Percentiles rank a stretch among this genome's conserved stretches.
Evolutionary conservation across 2,797 vertebrate genomes (phyloP).

Genomic region (Peromyscus aztecus): DNA sequence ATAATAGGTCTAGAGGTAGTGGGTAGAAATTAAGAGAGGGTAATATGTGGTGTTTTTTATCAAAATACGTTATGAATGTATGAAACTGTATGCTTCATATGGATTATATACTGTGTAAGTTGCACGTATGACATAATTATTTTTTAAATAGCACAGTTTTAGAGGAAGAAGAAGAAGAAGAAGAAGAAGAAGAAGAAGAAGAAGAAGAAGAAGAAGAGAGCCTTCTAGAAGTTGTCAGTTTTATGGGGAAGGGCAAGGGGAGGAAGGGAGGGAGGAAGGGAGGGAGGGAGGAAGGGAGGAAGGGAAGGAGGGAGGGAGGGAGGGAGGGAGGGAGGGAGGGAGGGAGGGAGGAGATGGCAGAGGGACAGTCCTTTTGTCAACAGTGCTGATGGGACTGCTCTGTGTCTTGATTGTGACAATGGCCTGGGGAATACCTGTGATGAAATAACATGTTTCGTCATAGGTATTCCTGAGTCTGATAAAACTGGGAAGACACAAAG

Average conservation of each 20-base stretch:
- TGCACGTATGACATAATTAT: neutral
- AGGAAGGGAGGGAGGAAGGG: too few species aligned
- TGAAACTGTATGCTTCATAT: neutral
- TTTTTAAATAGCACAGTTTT: constrained; percentile 31
- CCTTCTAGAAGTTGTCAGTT: neutral
- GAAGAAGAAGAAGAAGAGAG: neutral
- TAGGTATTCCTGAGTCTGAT: too few species aligned
- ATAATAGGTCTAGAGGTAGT: neutral
- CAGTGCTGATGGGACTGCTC: neutral
- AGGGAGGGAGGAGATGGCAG: neutral
- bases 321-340: too few species aligned
- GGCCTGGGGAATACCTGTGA: neutral
- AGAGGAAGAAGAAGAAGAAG: neutral
- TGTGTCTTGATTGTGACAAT: neutral
- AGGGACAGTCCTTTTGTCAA: neutral
- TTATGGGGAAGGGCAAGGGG: neutral
- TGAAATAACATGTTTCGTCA: constrained; percentile 1
- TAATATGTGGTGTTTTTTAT: neutral
- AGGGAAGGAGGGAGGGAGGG: too few species aligned
- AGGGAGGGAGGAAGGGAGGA: too few species aligned
- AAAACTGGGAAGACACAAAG: constrained; percentile 25
- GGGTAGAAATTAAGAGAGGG: neutral
- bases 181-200: too few species aligned
- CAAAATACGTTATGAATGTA: neutral
- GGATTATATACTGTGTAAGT: neutral